Evolutionary conservation across 2,113 vertebrate species (phyloP).

Genomic region (Todiramphus saurophagus): DNA sequence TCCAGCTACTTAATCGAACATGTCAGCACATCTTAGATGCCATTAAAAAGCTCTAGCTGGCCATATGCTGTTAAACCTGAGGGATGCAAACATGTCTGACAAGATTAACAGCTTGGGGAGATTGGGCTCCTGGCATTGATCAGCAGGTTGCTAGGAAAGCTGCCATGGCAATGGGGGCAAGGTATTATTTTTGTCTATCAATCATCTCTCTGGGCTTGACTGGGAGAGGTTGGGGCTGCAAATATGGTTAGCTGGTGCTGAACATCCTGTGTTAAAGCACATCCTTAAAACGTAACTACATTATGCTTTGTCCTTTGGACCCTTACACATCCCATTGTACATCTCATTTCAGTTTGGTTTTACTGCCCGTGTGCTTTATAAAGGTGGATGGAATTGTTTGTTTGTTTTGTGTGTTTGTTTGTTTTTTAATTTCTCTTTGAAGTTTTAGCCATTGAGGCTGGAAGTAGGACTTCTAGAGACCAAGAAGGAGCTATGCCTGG

Average conservation of each 20-base stretch:
- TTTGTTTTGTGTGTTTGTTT: too few relatives aligned
- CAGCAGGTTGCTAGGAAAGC: neutral
- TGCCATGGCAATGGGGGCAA: neutral
- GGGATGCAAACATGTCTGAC: neutral
- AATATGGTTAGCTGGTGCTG: neutral
- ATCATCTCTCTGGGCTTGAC: neutral
- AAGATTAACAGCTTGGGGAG: neutral
- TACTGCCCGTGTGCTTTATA: rapidly evolving
- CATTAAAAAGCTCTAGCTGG: neutral
- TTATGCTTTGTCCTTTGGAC: neutral
- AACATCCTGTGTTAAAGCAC: neutral
- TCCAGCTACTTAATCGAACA: neutral
- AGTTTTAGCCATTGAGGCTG: rapidly evolving
- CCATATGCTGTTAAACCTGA: neutral
- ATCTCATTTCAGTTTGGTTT: neutral
- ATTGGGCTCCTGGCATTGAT: neutral
- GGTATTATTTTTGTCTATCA: neutral
- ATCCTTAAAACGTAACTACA: neutral
- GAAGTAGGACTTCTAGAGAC: neutral
- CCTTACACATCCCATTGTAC: neutral
- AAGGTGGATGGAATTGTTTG: neutral
- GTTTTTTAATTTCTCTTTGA: neutral
- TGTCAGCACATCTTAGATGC: neutral
- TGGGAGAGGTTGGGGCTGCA: neutral
- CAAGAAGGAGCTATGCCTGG: neutral